phyloP scores from a whole-genome alignment of 1,140 invertebrate genomes.

The Calephelis virginiensis region DNA sequence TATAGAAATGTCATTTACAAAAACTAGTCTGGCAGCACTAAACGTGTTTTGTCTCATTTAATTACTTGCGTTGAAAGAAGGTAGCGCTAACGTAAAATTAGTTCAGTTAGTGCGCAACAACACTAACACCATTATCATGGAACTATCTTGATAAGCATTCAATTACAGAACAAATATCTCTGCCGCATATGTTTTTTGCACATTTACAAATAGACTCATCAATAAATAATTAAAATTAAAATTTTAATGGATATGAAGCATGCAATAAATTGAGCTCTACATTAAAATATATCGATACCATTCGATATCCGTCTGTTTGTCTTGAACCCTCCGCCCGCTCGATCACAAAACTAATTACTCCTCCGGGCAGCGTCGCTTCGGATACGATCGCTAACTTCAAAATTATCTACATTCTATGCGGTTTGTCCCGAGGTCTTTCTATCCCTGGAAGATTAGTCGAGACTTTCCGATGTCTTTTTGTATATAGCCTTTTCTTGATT shows the following conservation, averaged over 20 bases:
- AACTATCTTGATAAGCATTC: no score
- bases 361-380: conserved; percentile 48
- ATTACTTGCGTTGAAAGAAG: no score
- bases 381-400: conserved; percentile 52
- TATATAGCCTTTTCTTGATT: not conserved
- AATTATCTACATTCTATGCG: conserved; percentile 44
- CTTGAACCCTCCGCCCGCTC: conserved; percentile 38
- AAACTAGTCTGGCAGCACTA: no score
- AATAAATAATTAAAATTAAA: not conserved
- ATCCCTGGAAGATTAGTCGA: not conserved
- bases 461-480: conserved; percentile 2
- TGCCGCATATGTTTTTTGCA: no score
- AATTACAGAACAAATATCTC: no score
- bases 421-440: conserved; percentile 14
- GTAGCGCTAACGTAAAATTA: no score
- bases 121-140: no score
- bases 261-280: conserved; percentile 14
- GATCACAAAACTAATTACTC: conserved; percentile 62
- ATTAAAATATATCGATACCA: conserved; percentile 26
- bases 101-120: no score
- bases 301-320: conserved; percentile 48
- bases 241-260: not conserved
- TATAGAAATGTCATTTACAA: no score
- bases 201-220: no score
- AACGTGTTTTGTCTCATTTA: no score